These are phyloP conservation scores for Plecotus auritus DNA, from an alignment of 2,113 vertebrate genomes.

Conservation along the genomic window DNA sequence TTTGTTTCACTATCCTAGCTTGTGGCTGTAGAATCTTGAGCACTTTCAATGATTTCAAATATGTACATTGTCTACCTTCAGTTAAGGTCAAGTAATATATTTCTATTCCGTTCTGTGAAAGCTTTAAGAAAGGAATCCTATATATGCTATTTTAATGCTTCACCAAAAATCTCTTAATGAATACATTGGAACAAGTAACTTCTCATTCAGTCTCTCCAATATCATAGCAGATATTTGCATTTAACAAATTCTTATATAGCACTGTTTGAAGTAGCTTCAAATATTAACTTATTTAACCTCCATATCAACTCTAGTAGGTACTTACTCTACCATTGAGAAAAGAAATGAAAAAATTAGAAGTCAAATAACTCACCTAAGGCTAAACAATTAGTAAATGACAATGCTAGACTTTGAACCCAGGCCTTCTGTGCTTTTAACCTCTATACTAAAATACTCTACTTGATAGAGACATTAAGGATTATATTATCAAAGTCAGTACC, in stretches of 20 bases:
- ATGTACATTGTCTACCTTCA: not conserved
- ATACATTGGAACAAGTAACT: not conserved
- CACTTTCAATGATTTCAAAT: not conserved
- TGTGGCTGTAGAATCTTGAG: not conserved
- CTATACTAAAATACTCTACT: not conserved
- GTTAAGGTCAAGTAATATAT: not conserved
- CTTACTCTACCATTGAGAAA: not conserved
- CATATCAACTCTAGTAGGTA: not conserved
- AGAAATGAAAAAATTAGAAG: not conserved
- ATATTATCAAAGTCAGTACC: not conserved
- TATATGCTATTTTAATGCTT: not conserved
- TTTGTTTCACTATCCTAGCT: not conserved
- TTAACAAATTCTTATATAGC: not conserved
- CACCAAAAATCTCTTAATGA: not conserved
- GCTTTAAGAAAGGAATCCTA: not conserved
- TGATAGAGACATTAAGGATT: not conserved
- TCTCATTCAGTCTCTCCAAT: not conserved
- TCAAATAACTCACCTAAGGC: not conserved
- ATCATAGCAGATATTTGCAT: not conserved
- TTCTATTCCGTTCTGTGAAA: not conserved
- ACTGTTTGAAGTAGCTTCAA: not conserved
- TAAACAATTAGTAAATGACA: not conserved
- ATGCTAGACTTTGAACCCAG: not conserved
- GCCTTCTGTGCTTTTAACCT: not conserved
- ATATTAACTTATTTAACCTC: not conserved